Percentiles rank a stretch among this genome's conserved stretches.
These are phyloP conservation scores for Lymantria monacha DNA, from an alignment of 2,888 invertebrate species.

Conservation along the genomic window DNA sequence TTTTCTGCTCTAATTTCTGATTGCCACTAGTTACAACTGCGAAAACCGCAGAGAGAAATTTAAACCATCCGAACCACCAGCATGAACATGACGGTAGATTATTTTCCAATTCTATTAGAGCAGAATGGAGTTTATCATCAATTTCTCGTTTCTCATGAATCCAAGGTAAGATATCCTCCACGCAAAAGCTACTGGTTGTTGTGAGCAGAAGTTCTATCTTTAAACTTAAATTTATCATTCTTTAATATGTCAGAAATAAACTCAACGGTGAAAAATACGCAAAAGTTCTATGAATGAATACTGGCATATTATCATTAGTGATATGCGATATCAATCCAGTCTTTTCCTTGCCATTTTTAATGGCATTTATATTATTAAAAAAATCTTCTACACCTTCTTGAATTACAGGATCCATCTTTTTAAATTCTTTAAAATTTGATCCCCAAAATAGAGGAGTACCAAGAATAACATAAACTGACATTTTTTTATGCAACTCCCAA, in stretches of 20 bases:
- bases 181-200: not conserved
- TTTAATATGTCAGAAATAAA: not conserved
- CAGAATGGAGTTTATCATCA: not conserved
- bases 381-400: not conserved
- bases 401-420: not conserved
- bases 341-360: not conserved
- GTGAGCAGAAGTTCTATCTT: not conserved
- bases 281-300: not conserved
- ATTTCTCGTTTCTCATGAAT: not conserved
- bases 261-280: not conserved
- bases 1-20: no score
- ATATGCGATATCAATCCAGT: not conserved
- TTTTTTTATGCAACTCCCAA: not conserved
- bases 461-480: slow-evolving; percentile 11
- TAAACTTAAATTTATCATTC: not conserved
- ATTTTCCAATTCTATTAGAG: not conserved
- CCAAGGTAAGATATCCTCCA: not conserved
- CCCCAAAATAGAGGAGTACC: not conserved
- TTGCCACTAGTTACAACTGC: no score
- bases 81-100: not conserved
- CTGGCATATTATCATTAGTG: not conserved
- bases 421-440: not conserved
- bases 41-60: no score
- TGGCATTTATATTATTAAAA: not conserved
- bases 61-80: not conserved